Evolutionary conservation across 2,113 vertebrate species (phyloP).

Genomic region (Pluvialis apricaria): DNA sequence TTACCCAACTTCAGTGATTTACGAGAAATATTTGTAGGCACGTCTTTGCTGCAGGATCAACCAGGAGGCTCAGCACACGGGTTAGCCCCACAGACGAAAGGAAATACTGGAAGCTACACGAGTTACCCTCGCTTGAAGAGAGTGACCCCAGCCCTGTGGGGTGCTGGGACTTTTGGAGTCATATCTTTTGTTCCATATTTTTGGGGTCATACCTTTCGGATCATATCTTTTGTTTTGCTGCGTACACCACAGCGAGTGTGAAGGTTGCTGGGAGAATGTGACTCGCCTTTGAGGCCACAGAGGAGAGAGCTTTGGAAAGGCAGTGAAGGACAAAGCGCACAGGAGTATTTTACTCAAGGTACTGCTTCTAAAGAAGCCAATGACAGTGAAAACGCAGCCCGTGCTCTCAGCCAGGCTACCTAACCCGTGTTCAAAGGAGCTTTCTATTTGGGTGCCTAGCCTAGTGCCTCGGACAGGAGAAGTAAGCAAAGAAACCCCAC

Average conservation of each 20-base stretch:
- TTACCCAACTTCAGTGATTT: neutral
- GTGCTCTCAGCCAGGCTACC: neutral
- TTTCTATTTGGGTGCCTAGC: neutral
- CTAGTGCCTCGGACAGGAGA: neutral
- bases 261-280: neutral
- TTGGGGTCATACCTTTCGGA: neutral
- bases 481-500: neutral
- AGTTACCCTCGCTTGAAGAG: neutral
- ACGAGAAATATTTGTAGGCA: neutral
- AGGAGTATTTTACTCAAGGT: neutral
- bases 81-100: neutral
- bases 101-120: neutral
- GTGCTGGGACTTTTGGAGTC: neutral
- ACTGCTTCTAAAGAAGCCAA: neutral
- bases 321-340: neutral
- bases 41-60: neutral
- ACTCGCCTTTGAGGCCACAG: accelerated
- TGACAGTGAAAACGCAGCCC: neutral
- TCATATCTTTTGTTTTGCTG: neutral
- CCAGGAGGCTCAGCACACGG: neutral
- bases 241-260: neutral
- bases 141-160: neutral
- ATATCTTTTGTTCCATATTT: neutral
- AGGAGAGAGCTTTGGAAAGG: neutral
- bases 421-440: neutral